Evolutionary conservation across 2,113 vertebrate genomes (phyloP), one percentile per base, ranked within the genome.

Genomic region (Thryonomys swinderianus): DNA sequence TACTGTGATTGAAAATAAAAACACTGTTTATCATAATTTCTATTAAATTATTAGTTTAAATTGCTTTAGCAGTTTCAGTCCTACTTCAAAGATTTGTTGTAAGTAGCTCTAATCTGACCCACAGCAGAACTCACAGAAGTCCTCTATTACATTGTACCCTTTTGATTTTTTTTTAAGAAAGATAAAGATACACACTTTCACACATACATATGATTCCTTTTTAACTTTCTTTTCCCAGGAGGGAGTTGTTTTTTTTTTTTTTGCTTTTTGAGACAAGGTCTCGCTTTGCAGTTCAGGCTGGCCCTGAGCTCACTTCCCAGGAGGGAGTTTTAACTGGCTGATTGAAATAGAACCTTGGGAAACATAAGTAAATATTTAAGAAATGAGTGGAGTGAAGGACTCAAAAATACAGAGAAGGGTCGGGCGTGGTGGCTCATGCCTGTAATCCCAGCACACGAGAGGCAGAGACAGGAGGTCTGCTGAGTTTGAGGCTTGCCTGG

Each of bases 41-140:
- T 83, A 1, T 90, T 95, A n/a, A 71, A 27, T 82, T 93, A 55
- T 78, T 69, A 78, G 23, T 85, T 94, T 95, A 71, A 73, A 88
- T 93, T 79, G 21, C 27, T 57, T 61, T 71, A 25, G 25, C 4
- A 61, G 16, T 73, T 84, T 95, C 57, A 94, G 0, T 90, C 23
- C 16, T 34, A 74, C 51, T 67, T 85, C 80, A 93, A 45, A 64
- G 45, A 34, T 69, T 45, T 57, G 30, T 37, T 92, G 32, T 79
- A 42, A 91, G 45, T 6, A 42, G 37, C 34, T 88, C 40, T 1
- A 17, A 2, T 86, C 71, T 74, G 62, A 93, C 42, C 59, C 67
- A 74, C 34, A 74, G 51, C 55, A 86, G 81, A 91, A 80, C 57
- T 83, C 73, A 61, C 64, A 79, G 37, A 92, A 84, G 82, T 80